Base-by-base conservation (phyloP, 2,888 invertebrate species). In the Neoscelio sp. region DNA sequence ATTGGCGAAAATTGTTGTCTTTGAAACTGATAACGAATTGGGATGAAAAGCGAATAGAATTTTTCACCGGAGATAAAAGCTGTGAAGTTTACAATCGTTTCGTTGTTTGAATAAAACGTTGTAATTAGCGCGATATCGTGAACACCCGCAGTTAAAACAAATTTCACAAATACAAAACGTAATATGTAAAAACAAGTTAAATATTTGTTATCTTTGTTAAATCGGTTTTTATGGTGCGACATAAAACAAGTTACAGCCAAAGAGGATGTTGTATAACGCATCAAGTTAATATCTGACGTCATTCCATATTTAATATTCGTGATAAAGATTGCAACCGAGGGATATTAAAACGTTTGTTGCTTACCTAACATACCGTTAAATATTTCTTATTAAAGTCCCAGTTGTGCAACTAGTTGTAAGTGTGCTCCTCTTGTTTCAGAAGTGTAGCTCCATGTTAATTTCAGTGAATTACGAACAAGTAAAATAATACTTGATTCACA, bases 261-360 rank as follows among this genome's bases (percentile, higher is more conserved):
- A 60, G 50, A 38, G 33, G 20, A 60, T 56, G 54, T 73, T 73
- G 44, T 64, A 56, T 54, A 64, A 64, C 48, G 44, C 40, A 73
- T 64, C 64, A 64, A 52, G 54, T 54, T 62, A 73, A 62, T 64
- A 74, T 58, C 62, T 33, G 46, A 46, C 64, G 62, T 38, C 54
- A 54, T 64, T 56, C 40, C 44, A 33, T 18, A 54, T 65, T 64
- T 65, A 65, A 74, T 62, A 44, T 58, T 48, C 56, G 54, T 30
- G 20, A 58, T 65, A 74, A 74, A 65, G 56, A 65, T 74, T 74
- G 35, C 44, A 38, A 64, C 42, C 20, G 52, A 20, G 54, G 46
- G 33, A 64, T 64, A 73, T 73, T 35, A 64, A 60, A 54, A 56
- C 38, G 33, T 65, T 62, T 56, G 65, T 65, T 30, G 44, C 62